Evolutionary conservation across 2,888 invertebrate genomes (phyloP).

Genomic region (Zelleria hepariella): DNA sequence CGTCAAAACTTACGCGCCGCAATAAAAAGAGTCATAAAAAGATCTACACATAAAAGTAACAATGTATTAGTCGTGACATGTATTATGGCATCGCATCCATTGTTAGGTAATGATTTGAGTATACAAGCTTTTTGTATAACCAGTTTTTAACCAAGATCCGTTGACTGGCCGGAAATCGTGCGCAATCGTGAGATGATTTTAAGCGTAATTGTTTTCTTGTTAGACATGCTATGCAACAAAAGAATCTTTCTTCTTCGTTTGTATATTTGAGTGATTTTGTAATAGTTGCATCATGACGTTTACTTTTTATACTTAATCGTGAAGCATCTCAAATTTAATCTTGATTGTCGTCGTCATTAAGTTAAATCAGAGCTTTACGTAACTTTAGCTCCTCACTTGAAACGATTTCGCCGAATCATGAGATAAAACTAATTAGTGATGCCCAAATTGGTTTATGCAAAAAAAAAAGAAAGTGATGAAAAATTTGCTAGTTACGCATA

Average conservation of each 20-base stretch:
- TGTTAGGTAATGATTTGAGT: not conserved
- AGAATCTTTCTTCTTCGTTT: not conserved
- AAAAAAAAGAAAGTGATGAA: conserved; percentile 11
- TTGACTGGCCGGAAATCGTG: not conserved
- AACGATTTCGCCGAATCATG: not conserved
- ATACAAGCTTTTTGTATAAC: not conserved
- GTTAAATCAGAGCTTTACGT: not conserved
- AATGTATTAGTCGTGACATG: not conserved
- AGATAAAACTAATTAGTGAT: not conserved
- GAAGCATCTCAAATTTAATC: not conserved
- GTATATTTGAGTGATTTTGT: not conserved
- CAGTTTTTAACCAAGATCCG: not conserved
- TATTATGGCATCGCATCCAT: not conserved
- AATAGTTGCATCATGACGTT: not conserved
- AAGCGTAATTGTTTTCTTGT: not conserved
- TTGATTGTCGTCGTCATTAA: not conserved
- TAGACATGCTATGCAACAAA: not conserved
- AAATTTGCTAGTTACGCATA: conserved; percentile 8
- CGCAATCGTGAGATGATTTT: not conserved
- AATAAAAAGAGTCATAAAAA: not conserved
- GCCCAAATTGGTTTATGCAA: not conserved
- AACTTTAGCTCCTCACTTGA: not conserved
- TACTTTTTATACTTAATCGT: not conserved
- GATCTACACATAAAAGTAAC: not conserved
- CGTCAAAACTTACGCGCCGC: not conserved